phyloP scores from a whole-genome alignment of 2,113 vertebrate species.

The Mormyrus iriodes region DNA sequence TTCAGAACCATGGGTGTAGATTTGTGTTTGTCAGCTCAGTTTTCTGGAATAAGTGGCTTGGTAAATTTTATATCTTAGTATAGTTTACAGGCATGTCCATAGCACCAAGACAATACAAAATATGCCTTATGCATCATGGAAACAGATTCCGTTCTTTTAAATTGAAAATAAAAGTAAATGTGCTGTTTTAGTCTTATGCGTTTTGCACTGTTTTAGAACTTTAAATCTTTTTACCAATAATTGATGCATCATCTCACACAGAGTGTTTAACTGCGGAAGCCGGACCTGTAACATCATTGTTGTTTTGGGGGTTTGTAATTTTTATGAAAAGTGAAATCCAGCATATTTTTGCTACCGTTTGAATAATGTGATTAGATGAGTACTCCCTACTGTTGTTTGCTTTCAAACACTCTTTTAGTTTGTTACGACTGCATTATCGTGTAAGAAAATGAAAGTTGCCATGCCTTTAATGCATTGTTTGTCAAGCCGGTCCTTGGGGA shows the following conservation, averaged over 20 bases:
- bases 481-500: not conserved
- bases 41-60: not conserved
- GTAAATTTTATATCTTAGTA: not conserved
- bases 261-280: not conserved
- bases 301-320: not conserved
- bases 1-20: not conserved
- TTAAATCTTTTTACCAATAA: slow-evolving; percentile 1
- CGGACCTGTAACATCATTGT: not conserved
- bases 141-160: not conserved
- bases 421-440: not conserved
- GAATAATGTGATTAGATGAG: not conserved
- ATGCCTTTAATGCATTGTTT: not conserved
- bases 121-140: slow-evolving; percentile 9
- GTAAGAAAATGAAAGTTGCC: not conserved
- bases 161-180: slow-evolving; percentile 16
- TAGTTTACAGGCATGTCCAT: slow-evolving; percentile 7
- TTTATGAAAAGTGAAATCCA: not conserved
- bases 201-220: slow-evolving; percentile 27
- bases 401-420: not conserved
- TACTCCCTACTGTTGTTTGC: not conserved
- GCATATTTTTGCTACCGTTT: not conserved
- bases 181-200: slow-evolving; percentile 18
- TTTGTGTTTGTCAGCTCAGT: not conserved
- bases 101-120: not conserved
- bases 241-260: not conserved